Evolutionary conservation across 2,797 vertebrate species (phyloP).

Genomic region (Myotis vivesi): DNA sequence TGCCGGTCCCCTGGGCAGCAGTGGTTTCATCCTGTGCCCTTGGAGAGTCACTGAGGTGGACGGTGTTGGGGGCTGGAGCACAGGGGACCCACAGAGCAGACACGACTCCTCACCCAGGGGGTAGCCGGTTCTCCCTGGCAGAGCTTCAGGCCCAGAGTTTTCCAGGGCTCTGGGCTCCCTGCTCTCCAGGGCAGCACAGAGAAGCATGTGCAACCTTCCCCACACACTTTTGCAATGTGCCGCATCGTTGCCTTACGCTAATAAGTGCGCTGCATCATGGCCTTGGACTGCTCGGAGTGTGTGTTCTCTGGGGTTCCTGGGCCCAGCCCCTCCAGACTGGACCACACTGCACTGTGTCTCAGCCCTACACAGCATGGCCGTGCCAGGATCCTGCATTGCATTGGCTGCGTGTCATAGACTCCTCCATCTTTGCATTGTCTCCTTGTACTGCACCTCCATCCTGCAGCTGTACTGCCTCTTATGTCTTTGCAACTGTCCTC

Average conservation of each 20-base stretch:
- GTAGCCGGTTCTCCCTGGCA: not conserved
- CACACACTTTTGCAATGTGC: not conserved
- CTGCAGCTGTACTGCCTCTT: not conserved
- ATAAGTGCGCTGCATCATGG: rapidly evolving
- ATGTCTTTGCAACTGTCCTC: not conserved
- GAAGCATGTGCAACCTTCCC: not conserved
- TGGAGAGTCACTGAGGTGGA: conserved; percentile 37
- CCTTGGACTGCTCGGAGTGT: not conserved
- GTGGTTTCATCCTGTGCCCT: conserved; percentile 27
- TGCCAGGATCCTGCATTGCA: not conserved
- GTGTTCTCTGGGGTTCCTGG: not conserved
- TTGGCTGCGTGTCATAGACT: rapidly evolving
- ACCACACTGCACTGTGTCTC: not conserved
- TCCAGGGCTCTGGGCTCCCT: not conserved
- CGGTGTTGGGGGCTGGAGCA: not conserved
- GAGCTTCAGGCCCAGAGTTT: not conserved
- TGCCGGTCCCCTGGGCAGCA: not conserved
- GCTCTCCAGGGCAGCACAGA: not conserved
- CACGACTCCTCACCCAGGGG: not conserved
- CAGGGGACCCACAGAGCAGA: not conserved
- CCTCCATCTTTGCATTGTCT: not conserved
- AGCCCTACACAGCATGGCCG: not conserved
- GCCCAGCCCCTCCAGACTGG: not conserved
- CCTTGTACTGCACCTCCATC: not conserved
- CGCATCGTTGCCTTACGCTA: rapidly evolving